phyloP scores from a whole-genome alignment of 1,140 invertebrate species.

The Chrysopa pallens region DNA sequence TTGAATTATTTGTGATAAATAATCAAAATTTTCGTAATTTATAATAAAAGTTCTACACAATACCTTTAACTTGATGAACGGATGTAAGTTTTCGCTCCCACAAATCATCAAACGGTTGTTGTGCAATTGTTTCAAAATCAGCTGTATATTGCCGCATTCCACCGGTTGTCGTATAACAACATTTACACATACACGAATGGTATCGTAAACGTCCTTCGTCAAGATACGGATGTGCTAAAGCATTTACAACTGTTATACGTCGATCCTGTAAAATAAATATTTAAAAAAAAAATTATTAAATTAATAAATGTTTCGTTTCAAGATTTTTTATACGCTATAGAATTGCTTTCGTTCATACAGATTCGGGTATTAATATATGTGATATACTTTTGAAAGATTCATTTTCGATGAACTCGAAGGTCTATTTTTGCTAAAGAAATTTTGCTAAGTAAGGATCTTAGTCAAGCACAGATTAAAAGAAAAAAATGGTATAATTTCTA shows the following conservation, averaged over 20 bases:
- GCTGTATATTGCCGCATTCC: conserved; percentile 71
- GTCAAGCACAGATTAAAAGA: too few species aligned
- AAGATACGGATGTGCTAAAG: conserved; percentile 88
- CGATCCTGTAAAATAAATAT: conserved; percentile 51
- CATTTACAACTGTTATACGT: conserved; percentile 84
- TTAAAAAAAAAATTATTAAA: conserved; percentile 1
- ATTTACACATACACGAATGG: conserved; percentile 99
- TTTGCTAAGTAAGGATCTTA: too few species aligned
- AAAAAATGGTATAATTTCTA: background rate
- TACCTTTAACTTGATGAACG: conserved; percentile 89
- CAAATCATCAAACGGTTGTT: conserved; percentile 76
- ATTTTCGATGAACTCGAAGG: too few species aligned
- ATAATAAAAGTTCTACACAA: too few species aligned
- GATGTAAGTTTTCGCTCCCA: conserved; percentile 89
- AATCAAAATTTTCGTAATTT: too few species aligned
- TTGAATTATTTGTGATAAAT: too few species aligned
- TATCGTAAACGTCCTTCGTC: conserved; percentile 94
- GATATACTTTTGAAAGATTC: too few species aligned
- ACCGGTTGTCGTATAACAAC: conserved; percentile 68
- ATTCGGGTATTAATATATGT: too few species aligned
- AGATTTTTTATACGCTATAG: too few species aligned
- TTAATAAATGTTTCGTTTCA: too few species aligned
- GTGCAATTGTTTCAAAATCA: conserved; percentile 84
- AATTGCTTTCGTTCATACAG: too few species aligned
- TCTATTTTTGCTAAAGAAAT: too few species aligned